Conservation (phyloP, 2,888 invertebrate species). For the Nudaria mundana region DNA sequence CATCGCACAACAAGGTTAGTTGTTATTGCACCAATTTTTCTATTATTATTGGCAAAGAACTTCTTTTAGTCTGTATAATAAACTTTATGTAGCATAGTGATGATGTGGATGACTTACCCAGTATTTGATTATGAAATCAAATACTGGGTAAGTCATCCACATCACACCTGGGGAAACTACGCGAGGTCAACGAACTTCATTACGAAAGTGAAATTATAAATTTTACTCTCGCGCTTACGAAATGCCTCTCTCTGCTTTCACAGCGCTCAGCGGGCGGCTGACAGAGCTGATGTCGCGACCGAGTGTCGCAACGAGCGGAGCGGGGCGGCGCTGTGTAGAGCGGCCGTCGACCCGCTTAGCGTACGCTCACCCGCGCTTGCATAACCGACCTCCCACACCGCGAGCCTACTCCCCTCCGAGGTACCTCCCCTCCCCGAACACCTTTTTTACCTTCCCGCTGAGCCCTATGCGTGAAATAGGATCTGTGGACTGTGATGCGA, state of each 20-base stretch:
- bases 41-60: no score
- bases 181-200: conserved; percentile 60
- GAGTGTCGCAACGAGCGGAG: conserved; percentile 63
- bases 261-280: conserved; percentile 27
- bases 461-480: conserved; percentile 57
- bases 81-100: no score
- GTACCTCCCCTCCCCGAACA: conserved; percentile 19
- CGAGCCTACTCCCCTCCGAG: conserved; percentile 37
- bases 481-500: conserved; percentile 64
- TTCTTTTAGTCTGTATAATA: no score
- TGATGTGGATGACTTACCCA: no score
- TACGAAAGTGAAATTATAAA: conserved; percentile 78
- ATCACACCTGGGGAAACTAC: conserved; percentile 30
- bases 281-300: conserved; percentile 36
- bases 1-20: no score
- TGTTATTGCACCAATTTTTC: no score
- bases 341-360: conserved; percentile 85
- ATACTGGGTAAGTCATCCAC: conserved; percentile 7
- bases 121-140: no score
- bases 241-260: conserved; percentile 81
- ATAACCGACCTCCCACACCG: conserved; percentile 70
- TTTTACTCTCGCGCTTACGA: conserved; percentile 80
- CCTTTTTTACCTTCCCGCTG: conserved; percentile 15
- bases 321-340: conserved; percentile 53
- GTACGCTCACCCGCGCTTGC: conserved; percentile 84